Conservation (phyloP, 1,140 invertebrate genomes). For the Telenomus remus region DNA sequence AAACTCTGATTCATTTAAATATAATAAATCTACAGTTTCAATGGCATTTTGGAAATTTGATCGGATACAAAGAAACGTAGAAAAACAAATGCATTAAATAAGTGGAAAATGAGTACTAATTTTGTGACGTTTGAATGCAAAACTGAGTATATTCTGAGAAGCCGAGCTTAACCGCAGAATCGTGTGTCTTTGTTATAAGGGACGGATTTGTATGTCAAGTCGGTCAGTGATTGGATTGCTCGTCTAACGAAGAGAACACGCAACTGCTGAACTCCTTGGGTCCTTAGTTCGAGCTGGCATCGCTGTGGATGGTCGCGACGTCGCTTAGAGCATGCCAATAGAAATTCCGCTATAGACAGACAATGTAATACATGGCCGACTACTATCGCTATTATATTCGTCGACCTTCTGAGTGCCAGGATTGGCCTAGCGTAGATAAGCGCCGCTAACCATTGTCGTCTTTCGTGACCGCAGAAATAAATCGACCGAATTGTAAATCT, state of each 20-base stretch:
- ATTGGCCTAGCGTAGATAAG: constrained; percentile 36
- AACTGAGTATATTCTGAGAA: too few relatives aligned
- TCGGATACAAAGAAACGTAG: too few relatives aligned
- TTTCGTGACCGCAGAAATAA: constrained; percentile 24
- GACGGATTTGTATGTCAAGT: constrained; percentile 11
- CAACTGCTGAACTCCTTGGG: constrained; percentile 61
- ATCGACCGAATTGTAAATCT: constrained; percentile 32
- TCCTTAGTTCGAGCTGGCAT: constrained; percentile 22
- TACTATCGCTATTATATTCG: constrained; percentile 34
- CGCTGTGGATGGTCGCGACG: constrained; percentile 44
- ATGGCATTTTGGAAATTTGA: too few relatives aligned
- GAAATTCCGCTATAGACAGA: constrained; percentile 38
- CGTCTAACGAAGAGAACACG: constrained; percentile 63
- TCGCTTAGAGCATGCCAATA: constrained; percentile 48
- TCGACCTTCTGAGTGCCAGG: constrained; percentile 34
- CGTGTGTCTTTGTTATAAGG: constrained; percentile 22
- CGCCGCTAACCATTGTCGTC: constrained; percentile 30
- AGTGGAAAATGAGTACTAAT: too few relatives aligned
- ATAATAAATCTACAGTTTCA: too few relatives aligned
- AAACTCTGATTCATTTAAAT: too few relatives aligned
- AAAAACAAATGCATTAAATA: too few relatives aligned
- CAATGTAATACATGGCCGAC: constrained; percentile 37
- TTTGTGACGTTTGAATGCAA: too few relatives aligned
- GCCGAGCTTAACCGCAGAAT: constrained; percentile 25
- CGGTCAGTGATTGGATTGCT: constrained; percentile 49